Percentiles rank a stretch among this genome's conserved stretches.
phyloP scores from a whole-genome alignment of 2,888 invertebrate genomes.

The Leptinotarsa rubiginosa region DNA sequence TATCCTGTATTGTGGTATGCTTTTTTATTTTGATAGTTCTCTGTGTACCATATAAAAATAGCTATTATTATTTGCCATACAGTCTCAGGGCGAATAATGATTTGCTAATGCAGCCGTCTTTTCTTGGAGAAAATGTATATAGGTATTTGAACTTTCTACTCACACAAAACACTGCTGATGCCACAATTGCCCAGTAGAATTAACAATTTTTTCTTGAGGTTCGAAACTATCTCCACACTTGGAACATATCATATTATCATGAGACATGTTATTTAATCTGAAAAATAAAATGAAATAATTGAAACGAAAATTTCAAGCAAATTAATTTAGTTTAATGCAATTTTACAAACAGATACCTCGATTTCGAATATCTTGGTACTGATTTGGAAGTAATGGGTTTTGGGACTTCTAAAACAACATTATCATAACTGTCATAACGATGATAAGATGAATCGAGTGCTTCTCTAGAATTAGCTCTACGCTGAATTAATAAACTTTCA shows the following conservation, averaged over 20 bases:
- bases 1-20: too few species aligned
- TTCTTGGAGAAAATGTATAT: too few species aligned
- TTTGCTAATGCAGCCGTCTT: too few species aligned
- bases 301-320: too few species aligned
- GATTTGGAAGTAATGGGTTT: slow-evolving; percentile 28
- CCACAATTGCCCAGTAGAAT: slow-evolving; percentile 98
- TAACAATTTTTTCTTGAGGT: slow-evolving; percentile 97
- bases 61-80: too few species aligned
- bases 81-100: too few species aligned
- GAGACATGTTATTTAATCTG: slow-evolving; percentile 77
- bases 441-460: slow-evolving; percentile 48
- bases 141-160: slow-evolving; percentile 66
- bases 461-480: slow-evolving; percentile 57
- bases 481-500: slow-evolving; percentile 56
- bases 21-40: too few species aligned
- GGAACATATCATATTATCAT: slow-evolving; percentile 93
- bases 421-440: slow-evolving; percentile 54
- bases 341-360: slow-evolving; percentile 28
- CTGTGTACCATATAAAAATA: too few species aligned
- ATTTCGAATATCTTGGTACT: slow-evolving; percentile 30
- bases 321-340: too few species aligned
- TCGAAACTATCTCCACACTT: slow-evolving; percentile 97
- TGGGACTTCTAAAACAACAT: slow-evolving; percentile 45
- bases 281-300: slow-evolving; percentile 43
- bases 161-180: slow-evolving; percentile 99